These are phyloP conservation scores for Pelecanoides urinatrix DNA, from an alignment of 2,113 vertebrate species.

Conservation along the genomic window DNA sequence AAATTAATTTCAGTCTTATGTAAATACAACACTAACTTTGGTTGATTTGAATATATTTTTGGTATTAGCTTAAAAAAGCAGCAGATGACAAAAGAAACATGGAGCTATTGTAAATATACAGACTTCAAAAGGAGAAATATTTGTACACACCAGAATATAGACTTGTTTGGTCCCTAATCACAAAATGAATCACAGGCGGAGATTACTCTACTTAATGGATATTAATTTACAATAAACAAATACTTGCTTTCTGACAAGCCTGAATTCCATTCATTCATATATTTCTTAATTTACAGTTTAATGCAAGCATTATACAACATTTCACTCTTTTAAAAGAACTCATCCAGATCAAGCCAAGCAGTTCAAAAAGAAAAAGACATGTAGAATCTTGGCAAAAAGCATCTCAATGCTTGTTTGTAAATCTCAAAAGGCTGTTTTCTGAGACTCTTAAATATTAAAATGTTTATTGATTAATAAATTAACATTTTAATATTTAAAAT, in stretches of 20 bases:
- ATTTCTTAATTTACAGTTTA: background rate
- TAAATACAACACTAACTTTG: background rate
- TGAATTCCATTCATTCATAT: background rate
- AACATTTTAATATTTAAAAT: background rate
- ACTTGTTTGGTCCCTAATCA: background rate
- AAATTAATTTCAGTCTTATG: background rate
- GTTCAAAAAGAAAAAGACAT: background rate
- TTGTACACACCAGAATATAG: background rate
- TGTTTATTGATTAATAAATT: background rate
- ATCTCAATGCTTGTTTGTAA: background rate
- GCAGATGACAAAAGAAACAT: background rate
- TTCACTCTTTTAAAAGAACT: background rate
- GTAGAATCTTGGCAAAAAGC: background rate
- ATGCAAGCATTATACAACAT: background rate
- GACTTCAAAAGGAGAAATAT: background rate
- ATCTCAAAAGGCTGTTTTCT: background rate
- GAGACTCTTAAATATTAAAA: background rate
- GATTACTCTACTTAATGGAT: background rate
- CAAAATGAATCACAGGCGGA: background rate
- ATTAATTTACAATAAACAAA: background rate
- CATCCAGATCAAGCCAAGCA: background rate
- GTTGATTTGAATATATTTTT: background rate
- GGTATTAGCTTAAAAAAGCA: background rate
- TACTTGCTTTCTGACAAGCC: background rate
- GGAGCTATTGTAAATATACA: background rate